These are phyloP conservation scores for Heliconius hermathena DNA, from an alignment of 1,140 invertebrate genomes.

Conservation along the genomic window DNA sequence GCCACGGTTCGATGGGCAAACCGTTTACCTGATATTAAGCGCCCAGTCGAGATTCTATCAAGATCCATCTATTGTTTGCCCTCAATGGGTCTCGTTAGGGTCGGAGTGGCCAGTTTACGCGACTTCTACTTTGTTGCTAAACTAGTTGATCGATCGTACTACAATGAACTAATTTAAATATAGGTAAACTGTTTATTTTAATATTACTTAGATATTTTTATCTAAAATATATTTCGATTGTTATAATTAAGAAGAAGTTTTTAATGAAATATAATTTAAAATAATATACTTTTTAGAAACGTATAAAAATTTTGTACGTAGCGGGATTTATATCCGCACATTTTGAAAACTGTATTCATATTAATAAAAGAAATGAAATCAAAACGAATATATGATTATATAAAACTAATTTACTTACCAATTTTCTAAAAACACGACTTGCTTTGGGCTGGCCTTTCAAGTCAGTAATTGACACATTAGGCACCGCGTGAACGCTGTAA, in stretches of 20 bases:
- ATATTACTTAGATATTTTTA: not conserved
- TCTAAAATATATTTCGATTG: too few species aligned
- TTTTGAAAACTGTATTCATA: too few species aligned
- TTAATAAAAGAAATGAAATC: too few species aligned
- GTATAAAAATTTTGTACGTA: too few species aligned
- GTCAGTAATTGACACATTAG: conserved; percentile 33
- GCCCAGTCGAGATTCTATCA: conserved; percentile 38
- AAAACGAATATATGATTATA: too few species aligned
- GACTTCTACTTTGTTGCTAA: conserved; percentile 35
- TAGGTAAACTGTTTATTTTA: not conserved
- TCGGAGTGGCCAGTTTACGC: conserved; percentile 36
- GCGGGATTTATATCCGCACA: too few species aligned
- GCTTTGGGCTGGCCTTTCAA: conserved; percentile 1
- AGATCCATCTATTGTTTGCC: conserved; percentile 41
- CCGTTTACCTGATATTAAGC: conserved; percentile 32
- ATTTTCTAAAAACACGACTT: not conserved
- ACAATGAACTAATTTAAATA: conserved; percentile 36
- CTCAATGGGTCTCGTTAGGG: conserved; percentile 43
- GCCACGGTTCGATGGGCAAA: conserved; percentile 19
- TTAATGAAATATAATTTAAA: too few species aligned
- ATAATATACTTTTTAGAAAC: too few species aligned
- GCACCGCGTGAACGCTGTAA: conserved; percentile 5
- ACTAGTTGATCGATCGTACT: conserved; percentile 36
- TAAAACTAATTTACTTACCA: not conserved
- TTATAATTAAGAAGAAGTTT: too few species aligned